These are phyloP conservation scores for Poecilia gillii DNA, from an alignment of 2,797 vertebrate species.

Conservation along the genomic window DNA sequence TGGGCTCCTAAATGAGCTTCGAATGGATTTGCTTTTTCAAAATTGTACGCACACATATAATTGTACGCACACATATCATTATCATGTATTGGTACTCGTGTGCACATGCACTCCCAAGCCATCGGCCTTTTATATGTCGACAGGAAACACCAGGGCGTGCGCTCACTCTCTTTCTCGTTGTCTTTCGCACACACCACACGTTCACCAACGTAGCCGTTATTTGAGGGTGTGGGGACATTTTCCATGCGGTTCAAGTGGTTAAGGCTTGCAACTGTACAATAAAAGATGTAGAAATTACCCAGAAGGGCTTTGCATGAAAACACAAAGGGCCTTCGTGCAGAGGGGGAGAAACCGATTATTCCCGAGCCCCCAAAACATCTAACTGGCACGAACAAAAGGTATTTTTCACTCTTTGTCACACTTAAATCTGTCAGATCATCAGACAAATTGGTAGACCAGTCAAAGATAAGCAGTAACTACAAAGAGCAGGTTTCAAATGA, in stretches of 20 bases:
- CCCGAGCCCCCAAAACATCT: not conserved
- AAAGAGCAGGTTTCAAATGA: not conserved
- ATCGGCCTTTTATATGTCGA: conserved; percentile 38
- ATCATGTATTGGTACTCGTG: too few relatives aligned
- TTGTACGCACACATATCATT: not conserved
- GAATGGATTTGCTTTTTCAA: not conserved
- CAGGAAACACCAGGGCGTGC: conserved; percentile 71
- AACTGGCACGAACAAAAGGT: not conserved
- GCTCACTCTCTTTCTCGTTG: conserved; percentile 33
- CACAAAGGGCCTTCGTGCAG: not conserved
- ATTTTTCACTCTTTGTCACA: not conserved
- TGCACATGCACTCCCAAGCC: too few relatives aligned
- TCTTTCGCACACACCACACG: conserved; percentile 31
- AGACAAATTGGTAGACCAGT: not conserved
- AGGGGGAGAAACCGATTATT: not conserved
- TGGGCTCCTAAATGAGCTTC: not conserved
- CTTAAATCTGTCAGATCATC: not conserved
- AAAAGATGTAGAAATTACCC: conserved; percentile 55
- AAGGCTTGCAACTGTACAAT: conserved; percentile 54
- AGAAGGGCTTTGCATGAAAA: conserved; percentile 19
- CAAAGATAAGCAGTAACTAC: not conserved
- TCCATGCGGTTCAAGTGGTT: conserved; percentile 70
- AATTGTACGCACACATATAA: not conserved
- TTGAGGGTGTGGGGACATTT: conserved; percentile 70
- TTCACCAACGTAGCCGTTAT: conserved; percentile 52